These are phyloP conservation scores for Hypomecis atomaria DNA, from an alignment of 2,888 invertebrate species.

Conservation along the genomic window DNA sequence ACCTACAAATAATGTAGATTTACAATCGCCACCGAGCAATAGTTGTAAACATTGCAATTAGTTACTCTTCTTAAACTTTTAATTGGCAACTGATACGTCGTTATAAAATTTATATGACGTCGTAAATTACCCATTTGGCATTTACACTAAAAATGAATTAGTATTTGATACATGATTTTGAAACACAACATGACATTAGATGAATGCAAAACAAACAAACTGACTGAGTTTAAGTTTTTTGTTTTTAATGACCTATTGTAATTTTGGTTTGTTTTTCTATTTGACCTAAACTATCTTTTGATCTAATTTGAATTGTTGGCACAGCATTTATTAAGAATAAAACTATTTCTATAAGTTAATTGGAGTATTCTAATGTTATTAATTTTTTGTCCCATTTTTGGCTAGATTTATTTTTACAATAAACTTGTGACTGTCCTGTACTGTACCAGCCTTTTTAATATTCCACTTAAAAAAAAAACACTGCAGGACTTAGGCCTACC, in stretches of 20 bases:
- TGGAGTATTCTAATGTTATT: too few species aligned
- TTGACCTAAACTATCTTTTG: not conserved
- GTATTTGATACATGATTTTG: conserved; percentile 24
- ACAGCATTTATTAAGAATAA: too few species aligned
- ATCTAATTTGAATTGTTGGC: too few species aligned
- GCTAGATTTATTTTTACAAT: too few species aligned
- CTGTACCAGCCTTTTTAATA: too few species aligned
- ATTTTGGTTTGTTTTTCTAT: not conserved
- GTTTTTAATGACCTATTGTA: not conserved
- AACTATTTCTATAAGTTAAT: too few species aligned
- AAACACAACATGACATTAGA: conserved; percentile 5
- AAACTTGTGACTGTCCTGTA: too few species aligned
- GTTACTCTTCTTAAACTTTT: conserved; percentile 27
- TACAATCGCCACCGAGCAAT: conserved; percentile 16
- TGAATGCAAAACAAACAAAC: conserved; percentile 12
- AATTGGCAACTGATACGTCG: conserved; percentile 29
- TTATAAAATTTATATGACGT: conserved; percentile 29
- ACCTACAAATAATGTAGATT: conserved; percentile 16
- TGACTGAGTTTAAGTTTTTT: conserved; percentile 5
- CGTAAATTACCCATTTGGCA: conserved; percentile 33
- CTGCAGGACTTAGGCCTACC: too few species aligned
- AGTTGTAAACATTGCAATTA: conserved; percentile 33
- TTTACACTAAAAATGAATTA: conserved; percentile 30
- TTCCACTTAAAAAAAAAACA: too few species aligned
- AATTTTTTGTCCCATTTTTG: too few species aligned